Evolutionary conservation across 2,113 vertebrate genomes (phyloP), one percentile per base, ranked within the genome.

Genomic region (Poeciliopsis prolifica): DNA sequence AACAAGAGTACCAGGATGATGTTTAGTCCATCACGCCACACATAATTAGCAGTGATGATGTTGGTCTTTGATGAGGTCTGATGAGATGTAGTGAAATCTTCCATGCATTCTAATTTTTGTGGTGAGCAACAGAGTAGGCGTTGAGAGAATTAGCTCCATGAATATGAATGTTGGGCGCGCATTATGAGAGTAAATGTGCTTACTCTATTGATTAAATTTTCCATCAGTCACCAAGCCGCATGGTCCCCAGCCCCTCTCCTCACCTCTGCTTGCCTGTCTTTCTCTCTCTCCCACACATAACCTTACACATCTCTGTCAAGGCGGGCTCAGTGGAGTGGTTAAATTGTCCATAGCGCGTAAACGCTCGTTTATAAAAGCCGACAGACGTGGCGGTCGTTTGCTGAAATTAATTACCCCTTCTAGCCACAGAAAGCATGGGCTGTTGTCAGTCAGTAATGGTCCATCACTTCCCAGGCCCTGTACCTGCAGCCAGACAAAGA

Each of bases 311-410:
- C 91, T 92, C 87, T 94, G 92, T 92, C 94, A 94, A 85, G 83
- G 85, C 88, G 63, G 81, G 83, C 92, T 90, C 93, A 90, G 86
- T 89, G 91, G 85, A 91, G 90, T 94, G 91, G 94, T 92, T 94
- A 94, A 95, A 95, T 94, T 90, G 93, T 94, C 93, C 93, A 92
- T 93, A 91, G 92, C 90, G 83, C 89, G 92, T 94, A 95, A 94
- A 94, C 74, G 91, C 91, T 94, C 93, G 89, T 95, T 95, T 94
- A 95, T 94, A 94, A 94, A 95, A 93, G 87, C 88, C 88, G 93
- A 94, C 94, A 94, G 94, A 94, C 92, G 91, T 93, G 92, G 88
- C 88, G 81, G 93, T 94, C 93, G 93, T 95, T 95, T 94, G 90
- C 91, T 91, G 88, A 93, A 94, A 94, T 94, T 93, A 94, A 95